These are phyloP conservation scores for Epinephelus malabaricus DNA, from an alignment of 2,797 vertebrate species.

Conservation along the genomic window DNA sequence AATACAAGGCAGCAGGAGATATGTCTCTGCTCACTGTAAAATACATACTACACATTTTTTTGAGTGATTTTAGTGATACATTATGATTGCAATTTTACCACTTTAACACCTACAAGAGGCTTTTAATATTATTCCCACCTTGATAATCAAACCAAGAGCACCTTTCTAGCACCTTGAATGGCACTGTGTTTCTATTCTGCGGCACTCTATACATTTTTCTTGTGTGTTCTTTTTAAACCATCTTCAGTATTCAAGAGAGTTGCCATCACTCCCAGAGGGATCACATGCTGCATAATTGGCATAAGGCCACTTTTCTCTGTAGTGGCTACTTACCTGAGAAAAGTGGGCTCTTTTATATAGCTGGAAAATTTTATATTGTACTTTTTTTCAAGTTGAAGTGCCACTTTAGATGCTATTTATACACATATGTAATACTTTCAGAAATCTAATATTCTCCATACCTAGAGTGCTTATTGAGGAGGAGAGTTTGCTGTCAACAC, in stretches of 20 bases:
- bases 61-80: background rate
- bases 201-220: background rate
- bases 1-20: background rate
- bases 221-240: constrained; percentile 1
- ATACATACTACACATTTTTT: background rate
- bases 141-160: background rate
- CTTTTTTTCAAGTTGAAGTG: constrained; percentile 15
- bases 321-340: constrained; percentile 27
- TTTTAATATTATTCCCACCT: background rate
- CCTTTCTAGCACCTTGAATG: background rate
- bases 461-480: background rate
- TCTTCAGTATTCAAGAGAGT: background rate
- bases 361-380: background rate
- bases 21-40: background rate
- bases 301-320: constrained; percentile 20
- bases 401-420: constrained; percentile 2
- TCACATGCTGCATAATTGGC: constrained; percentile 19
- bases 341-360: constrained; percentile 16
- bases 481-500: background rate
- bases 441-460: background rate
- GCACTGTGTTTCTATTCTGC: background rate
- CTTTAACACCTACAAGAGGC: background rate
- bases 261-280: background rate
- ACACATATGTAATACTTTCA: constrained; percentile 3
- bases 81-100: background rate